Evolutionary conservation across 2,113 vertebrate genomes (phyloP), one percentile per base, ranked within the genome.

Genomic region (Toxostoma redivivum): DNA sequence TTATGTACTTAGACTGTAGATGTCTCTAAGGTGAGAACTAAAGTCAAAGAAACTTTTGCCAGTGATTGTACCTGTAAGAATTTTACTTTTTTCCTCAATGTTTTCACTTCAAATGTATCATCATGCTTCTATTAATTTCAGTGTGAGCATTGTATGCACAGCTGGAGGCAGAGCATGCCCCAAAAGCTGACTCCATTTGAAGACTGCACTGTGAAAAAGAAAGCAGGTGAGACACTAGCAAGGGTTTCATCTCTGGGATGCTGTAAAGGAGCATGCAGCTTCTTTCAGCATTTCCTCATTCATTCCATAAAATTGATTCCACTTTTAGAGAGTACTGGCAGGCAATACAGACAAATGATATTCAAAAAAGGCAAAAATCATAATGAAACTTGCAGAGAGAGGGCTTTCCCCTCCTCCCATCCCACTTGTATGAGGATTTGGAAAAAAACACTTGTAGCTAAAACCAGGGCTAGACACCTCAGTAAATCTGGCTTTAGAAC

Each of bases 141-240:
- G 6, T 56, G 45, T 60, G 58, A 83, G 47, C 60, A 56, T 20
- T 91, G 44, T 73, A 57, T 60, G 76, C 85, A 88, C 92, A 77
- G 92, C 5, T 73, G 90, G 85, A 97, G 67, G 56, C 48, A 95
- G 60, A 92, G n/a, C 54, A 74, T 74, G 60, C 24, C n/a, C 50
- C 51, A 77, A 80, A 86, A 94, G 62, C 73, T 94, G 88, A 94
- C 67, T 86, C 60, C 23, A 28, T 91, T 92, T 86, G 48, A 92
- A 83, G 51, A 88, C 24, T 38, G 62, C 31, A 16, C 71, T 77
- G 24, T 92, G 93, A 94, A 96, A 90, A 82, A 88, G 85, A 96
- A 94, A 90, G 78, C 61, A 84, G 65, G 15, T 0, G 2, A 88
- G 71, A 37, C 15, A 15, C 30, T 73, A n/a, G 73, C 40, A 79